phyloP scores from a whole-genome alignment of 1,140 invertebrate species.

The Zaprionus camerounensis region DNA sequence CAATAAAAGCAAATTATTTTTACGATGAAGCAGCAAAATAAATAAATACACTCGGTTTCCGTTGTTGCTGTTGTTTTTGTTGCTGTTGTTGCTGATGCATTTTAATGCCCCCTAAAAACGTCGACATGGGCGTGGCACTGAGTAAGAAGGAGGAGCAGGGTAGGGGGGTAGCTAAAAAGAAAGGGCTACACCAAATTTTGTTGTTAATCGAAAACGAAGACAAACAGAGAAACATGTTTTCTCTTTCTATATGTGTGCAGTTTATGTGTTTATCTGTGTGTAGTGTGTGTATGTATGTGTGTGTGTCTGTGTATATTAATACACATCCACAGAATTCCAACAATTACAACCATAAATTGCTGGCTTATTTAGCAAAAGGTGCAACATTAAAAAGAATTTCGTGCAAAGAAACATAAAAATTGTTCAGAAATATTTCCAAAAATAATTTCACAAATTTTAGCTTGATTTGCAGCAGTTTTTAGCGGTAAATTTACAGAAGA shows the following conservation, averaged over 20 bases:
- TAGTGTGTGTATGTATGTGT: constrained; percentile 5
- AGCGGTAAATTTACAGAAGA: background rate
- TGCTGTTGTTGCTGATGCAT: constrained; percentile 49
- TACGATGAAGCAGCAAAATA: constrained; percentile 76
- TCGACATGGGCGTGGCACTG: constrained; percentile 54
- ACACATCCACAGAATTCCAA: constrained; percentile 24
- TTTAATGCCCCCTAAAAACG: constrained; percentile 56
- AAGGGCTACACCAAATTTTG: background rate
- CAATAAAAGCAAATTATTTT: constrained; percentile 81
- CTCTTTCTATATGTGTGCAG: background rate
- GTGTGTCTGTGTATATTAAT: background rate
- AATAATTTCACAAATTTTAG: background rate
- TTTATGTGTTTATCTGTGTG: background rate
- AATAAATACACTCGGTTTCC: constrained; percentile 70
- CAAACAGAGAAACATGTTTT: constrained; percentile 4
- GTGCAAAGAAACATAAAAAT: background rate
- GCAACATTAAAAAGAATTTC: constrained; percentile 8
- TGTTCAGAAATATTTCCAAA: background rate
- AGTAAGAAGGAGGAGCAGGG: background rate
- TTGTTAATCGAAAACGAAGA: background rate
- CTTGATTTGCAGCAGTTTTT: background rate
- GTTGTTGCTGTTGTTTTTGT: constrained; percentile 16
- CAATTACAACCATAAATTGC: constrained; percentile 27
- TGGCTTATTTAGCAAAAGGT: constrained; percentile 4
- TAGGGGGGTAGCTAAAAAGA: background rate